These are phyloP conservation scores for Heliopora coerulea DNA, from an alignment of 92 coral and sea anemone species.

Conservation along the genomic window DNA sequence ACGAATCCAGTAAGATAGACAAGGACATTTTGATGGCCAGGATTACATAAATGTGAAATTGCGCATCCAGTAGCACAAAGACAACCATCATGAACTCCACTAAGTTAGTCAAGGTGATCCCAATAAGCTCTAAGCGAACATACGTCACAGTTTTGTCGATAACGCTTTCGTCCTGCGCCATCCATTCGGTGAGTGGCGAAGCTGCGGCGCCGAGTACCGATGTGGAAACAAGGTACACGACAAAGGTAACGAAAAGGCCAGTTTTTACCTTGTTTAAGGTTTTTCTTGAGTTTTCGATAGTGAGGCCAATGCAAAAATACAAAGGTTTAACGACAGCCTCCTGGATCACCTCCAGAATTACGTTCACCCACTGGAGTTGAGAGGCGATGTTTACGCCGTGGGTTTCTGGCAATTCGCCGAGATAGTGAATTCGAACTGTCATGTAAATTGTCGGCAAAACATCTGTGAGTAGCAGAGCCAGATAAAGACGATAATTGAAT, in stretches of 20 bases:
- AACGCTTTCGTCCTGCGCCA: conserved; percentile 32
- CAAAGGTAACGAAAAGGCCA: conserved; percentile 11
- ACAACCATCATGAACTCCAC: conserved; percentile 39
- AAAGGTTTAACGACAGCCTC: conserved; percentile 37
- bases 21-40: conserved; percentile 31
- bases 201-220: conserved; percentile 27
- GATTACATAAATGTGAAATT: conserved; percentile 18
- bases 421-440: conserved; percentile 36
- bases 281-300: conserved; percentile 30
- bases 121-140: conserved; percentile 34
- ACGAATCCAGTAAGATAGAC: conserved; percentile 34
- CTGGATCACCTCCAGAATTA: conserved; percentile 28
- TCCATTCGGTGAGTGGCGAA: conserved; percentile 29
- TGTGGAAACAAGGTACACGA: conserved; percentile 12
- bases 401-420: conserved; percentile 25
- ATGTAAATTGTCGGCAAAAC: conserved; percentile 23
- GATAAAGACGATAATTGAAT: conserved; percentile 36
- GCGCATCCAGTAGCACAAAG: conserved; percentile 24
- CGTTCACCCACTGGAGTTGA: conserved; percentile 41
- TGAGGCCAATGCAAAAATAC: conserved; percentile 36
- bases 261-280: conserved; percentile 21
- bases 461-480: conserved; percentile 32
- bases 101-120: background rate
- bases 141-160: conserved; percentile 26
- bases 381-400: conserved; percentile 37